Percentiles rank a stretch among this genome's conserved stretches.
Conservation (phyloP, 1,140 invertebrate species). For the Lepidurus arcticus region DNA sequence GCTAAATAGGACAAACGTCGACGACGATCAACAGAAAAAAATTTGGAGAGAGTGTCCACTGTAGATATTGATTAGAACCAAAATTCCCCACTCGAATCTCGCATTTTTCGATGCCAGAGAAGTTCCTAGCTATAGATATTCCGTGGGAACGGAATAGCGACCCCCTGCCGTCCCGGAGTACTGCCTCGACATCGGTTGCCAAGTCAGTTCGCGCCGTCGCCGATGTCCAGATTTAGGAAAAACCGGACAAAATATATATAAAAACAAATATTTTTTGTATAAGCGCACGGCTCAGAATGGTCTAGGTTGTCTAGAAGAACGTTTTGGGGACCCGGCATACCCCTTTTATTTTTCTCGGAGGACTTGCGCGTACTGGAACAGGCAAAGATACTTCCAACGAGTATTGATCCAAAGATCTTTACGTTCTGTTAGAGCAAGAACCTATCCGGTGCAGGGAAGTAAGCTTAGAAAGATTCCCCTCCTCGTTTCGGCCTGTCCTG, state of each 20-base stretch:
- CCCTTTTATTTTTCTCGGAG: too few relatives aligned
- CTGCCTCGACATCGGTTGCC: not conserved
- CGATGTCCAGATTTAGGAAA: too few relatives aligned
- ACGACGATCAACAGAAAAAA: not conserved
- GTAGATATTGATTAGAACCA: constrained; percentile 1
- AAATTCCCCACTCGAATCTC: constrained; percentile 13
- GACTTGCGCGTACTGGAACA: too few relatives aligned
- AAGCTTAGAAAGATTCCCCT: not conserved
- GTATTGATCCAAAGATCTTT: not conserved
- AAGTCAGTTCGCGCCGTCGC: not conserved
- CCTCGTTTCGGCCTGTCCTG: not conserved
- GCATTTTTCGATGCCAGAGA: not conserved
- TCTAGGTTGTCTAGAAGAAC: too few relatives aligned
- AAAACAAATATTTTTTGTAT: too few relatives aligned
- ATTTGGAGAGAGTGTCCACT: not conserved
- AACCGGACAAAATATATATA: too few relatives aligned
- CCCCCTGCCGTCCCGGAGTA: not conserved
- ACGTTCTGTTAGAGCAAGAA: not conserved
- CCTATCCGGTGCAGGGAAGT: not conserved
- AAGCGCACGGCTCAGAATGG: too few relatives aligned
- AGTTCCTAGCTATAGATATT: not conserved
- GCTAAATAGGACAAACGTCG: not conserved
- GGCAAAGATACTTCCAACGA: not conserved
- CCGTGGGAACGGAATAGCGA: not conserved
- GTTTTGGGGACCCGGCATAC: too few relatives aligned